A percentile compares a stretch with the other conserved stretches of the same genome.
These are phyloP conservation scores for Staurois parvus DNA, from an alignment of 2,797 vertebrate genomes.

Conservation along the genomic window DNA sequence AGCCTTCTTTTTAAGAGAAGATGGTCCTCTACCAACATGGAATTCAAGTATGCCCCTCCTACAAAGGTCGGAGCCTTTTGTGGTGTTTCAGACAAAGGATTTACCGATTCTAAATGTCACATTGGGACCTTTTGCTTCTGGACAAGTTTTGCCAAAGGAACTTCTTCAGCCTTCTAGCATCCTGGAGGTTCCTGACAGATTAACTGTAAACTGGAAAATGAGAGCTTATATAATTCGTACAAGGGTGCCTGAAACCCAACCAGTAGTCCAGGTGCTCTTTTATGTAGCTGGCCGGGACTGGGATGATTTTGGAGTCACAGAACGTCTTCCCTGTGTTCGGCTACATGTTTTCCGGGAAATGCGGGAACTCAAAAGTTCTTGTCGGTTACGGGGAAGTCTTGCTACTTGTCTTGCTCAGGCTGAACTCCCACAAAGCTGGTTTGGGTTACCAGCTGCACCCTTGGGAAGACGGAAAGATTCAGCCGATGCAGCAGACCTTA, in stretches of 20 bases:
- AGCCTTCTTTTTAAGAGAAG: constrained; percentile 94
- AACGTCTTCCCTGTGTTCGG: constrained; percentile 90
- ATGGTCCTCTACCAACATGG: constrained; percentile 69
- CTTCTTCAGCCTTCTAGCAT: constrained; percentile 92
- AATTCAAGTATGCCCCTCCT: constrained; percentile 77
- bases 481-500: constrained; percentile 74
- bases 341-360: constrained; percentile 93
- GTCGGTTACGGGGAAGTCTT: constrained; percentile 87
- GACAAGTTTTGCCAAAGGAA: constrained; percentile 90
- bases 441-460: constrained; percentile 80
- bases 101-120: constrained; percentile 92
- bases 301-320: constrained; percentile 91
- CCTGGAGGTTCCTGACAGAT: constrained; percentile 87
- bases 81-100: constrained; percentile 97
- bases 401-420: constrained; percentile 93
- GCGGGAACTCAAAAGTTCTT: constrained; percentile 90
- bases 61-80: constrained; percentile 92
- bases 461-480: constrained; percentile 86
- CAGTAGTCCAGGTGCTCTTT: constrained; percentile 93
- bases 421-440: constrained; percentile 92
- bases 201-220: constrained; percentile 98
- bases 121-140: constrained; percentile 89
- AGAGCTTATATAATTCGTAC: constrained; percentile 93
- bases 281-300: constrained; percentile 95
- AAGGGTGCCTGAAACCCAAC: constrained; percentile 87